Evolutionary conservation across 1,140 invertebrate species (phyloP), one percentile per base, ranked within the genome.

Genomic region (Drosophila oshimai): DNA sequence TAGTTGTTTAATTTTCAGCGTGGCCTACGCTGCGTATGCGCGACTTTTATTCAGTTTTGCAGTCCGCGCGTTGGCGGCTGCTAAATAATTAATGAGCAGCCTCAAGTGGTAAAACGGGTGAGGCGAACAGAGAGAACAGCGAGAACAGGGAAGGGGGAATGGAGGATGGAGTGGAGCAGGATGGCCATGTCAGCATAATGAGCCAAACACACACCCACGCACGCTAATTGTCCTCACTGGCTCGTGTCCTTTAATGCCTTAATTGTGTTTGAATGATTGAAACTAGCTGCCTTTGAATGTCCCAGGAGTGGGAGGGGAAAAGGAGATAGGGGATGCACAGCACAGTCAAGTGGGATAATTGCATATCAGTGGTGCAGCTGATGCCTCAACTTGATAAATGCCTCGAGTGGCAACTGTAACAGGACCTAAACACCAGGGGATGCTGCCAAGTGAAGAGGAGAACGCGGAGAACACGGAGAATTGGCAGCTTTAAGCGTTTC

Each of bases 1-100:
- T 74, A 73, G 69, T 74, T 73, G 57, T 65, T 73, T 74, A 64
- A 73, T 74, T 74, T 83, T 75, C 55, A 71, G 49, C 31, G 53
- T 74, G 53, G 67, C 51, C 71, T 42, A 80, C 65, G 53, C 53
- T 67, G 80, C 80, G 80, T 84, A 84, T 84, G 57, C 75, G 80
- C 61, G 78, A 86, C 80, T 74, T 83, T 83, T 83, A 70, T 70
- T 42, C 64, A 41, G 71, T 70, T 50, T 72, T 87, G 76, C 44
- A 84, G 44, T 49, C 46, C 46, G n/a, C 29, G 45, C 67, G 47
- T 72, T 68, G 75, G 81, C 81, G 65, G 55, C 80, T 64, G 71
- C 57, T 86, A 86, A 80, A 87, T 86, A 84, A 84, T 84, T 80
- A 84, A 84, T 75, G 75, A 84, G 75, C 51, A 72, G 75, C 67